Conservation (phyloP, 2,888 invertebrate genomes). For the Catocala fraxini region DNA sequence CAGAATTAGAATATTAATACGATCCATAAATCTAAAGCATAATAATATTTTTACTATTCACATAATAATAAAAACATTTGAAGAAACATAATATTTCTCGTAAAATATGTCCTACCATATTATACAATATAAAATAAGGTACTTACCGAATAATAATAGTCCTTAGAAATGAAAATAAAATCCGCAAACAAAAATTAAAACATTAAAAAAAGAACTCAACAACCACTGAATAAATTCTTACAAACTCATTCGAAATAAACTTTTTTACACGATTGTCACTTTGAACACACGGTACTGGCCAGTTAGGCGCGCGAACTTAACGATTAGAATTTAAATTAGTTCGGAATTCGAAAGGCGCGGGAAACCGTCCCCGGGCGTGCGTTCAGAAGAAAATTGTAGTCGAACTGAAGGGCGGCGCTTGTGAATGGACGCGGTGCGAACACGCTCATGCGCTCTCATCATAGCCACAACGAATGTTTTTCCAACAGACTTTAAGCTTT, state of each 20-base stretch:
- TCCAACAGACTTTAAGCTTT: slow-evolving; percentile 65
- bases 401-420: slow-evolving; percentile 76
- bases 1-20: background rate
- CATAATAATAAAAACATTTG: too few relatives aligned
- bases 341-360: slow-evolving; percentile 72
- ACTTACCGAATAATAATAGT: slow-evolving; percentile 44
- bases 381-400: slow-evolving; percentile 71
- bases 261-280: slow-evolving; percentile 45
- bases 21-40: slow-evolving; percentile 3
- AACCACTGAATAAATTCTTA: slow-evolving; percentile 34
- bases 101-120: too few relatives aligned
- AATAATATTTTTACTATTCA: too few relatives aligned
- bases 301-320: slow-evolving; percentile 47
- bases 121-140: slow-evolving; percentile 4
- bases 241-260: slow-evolving; percentile 30
- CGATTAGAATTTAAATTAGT: slow-evolving; percentile 71
- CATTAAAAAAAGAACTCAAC: slow-evolving; percentile 32
- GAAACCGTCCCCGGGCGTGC: slow-evolving; percentile 72
- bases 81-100: too few relatives aligned
- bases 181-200: slow-evolving; percentile 46
- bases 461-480: slow-evolving; percentile 59
- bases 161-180: slow-evolving; percentile 22
- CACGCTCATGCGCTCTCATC: slow-evolving; percentile 74
- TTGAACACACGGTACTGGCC: slow-evolving; percentile 58
- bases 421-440: slow-evolving; percentile 68